A percentile compares a stretch with the other conserved stretches of the same genome.
phyloP scores from a whole-genome alignment of 1,140 invertebrate species.

The Samia ricini region DNA sequence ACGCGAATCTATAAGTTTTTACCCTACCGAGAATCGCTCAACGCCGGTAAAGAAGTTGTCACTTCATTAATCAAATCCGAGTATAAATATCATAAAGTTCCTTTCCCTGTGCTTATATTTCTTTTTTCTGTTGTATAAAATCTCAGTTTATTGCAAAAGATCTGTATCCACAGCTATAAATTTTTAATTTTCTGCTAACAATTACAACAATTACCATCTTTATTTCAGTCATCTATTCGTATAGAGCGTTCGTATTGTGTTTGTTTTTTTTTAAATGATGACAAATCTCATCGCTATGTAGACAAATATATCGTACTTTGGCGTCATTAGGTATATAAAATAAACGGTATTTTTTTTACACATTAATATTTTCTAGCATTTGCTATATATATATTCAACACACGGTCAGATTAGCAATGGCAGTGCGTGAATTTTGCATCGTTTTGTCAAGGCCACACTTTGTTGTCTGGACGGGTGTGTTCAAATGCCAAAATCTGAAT shows the following conservation, averaged over 20 bases:
- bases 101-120: too few species aligned
- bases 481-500: not conserved
- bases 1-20: too few species aligned
- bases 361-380: conserved; percentile 9
- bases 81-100: too few species aligned
- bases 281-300: not conserved
- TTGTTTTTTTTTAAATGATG: not conserved
- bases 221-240: too few species aligned
- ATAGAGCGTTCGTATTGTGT: not conserved
- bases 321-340: conserved; percentile 14
- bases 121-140: too few species aligned
- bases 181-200: too few species aligned
- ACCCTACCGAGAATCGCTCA: too few species aligned
- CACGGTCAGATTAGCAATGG: conserved; percentile 12
- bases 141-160: too few species aligned
- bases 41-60: too few species aligned
- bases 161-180: too few species aligned
- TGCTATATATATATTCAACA: conserved; percentile 12
- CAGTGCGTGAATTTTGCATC: conserved; percentile 13
- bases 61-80: too few species aligned
- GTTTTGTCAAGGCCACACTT: conserved; percentile 15
- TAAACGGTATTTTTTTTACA: conserved; percentile 16
- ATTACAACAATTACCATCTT: too few species aligned
- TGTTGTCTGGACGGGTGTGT: conserved; percentile 13
- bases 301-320: not conserved